Evolutionary conservation across 2,888 invertebrate genomes (phyloP).

Genomic region (Cotesia congregata): DNA sequence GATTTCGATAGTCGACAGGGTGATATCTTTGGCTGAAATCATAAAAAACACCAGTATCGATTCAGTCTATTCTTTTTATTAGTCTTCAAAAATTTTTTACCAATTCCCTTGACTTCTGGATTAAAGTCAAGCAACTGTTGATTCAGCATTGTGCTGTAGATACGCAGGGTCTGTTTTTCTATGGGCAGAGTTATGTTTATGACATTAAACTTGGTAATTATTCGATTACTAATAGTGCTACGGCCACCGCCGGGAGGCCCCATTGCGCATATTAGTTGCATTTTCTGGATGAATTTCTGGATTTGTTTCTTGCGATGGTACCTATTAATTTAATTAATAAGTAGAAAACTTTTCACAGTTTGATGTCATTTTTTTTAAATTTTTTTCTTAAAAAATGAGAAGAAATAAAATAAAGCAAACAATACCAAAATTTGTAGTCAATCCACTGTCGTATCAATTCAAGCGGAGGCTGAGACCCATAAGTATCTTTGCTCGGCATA

Average conservation of each 20-base stretch:
- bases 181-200: constrained; percentile 88
- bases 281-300: constrained; percentile 82
- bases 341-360: neutral
- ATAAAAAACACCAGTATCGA: neutral
- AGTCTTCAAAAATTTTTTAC: constrained; percentile 62
- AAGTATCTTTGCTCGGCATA: constrained; percentile 91
- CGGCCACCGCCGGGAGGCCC: constrained; percentile 91
- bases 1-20: constrained; percentile 82
- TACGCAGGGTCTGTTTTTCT: constrained; percentile 82
- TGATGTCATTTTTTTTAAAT: neutral
- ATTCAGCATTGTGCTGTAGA: constrained; percentile 87
- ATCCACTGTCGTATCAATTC: constrained; percentile 89
- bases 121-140: constrained; percentile 85
- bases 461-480: constrained; percentile 90
- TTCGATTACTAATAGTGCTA: constrained; percentile 82
- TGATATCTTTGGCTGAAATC: constrained; percentile 75
- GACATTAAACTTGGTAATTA: constrained; percentile 83
- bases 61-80: constrained; percentile 11
- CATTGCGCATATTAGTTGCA: constrained; percentile 85
- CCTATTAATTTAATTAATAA: constrained; percentile 48
- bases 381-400: no score
- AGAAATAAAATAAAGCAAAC: no score
- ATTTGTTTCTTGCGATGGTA: constrained; percentile 86
- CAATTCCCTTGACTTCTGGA: constrained; percentile 82
- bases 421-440: constrained; percentile 88